phyloP scores from a whole-genome alignment of 2,113 vertebrate genomes.

The Campylomormyrus tamandua region DNA sequence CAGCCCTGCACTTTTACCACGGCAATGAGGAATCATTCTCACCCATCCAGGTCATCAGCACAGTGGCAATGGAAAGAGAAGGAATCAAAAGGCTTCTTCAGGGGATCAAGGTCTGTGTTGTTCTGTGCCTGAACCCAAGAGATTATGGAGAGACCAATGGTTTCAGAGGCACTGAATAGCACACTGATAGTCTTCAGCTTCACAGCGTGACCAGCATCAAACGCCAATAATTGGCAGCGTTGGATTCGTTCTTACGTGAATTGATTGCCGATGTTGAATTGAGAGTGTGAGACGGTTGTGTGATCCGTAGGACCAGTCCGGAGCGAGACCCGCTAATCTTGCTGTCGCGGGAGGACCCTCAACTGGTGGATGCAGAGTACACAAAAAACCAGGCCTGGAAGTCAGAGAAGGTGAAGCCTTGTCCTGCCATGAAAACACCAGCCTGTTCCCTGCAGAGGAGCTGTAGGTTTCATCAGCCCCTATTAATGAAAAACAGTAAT shows the following conservation, averaged over 20 bases:
- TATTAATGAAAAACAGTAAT: not conserved
- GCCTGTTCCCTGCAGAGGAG: not conserved
- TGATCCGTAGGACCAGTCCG: slow-evolving; percentile 73
- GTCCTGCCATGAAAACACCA: not conserved
- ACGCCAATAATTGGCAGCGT: not conserved
- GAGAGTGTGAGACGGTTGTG: not conserved
- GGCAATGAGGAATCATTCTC: slow-evolving; percentile 12
- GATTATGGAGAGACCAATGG: not conserved
- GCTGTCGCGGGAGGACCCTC: slow-evolving; percentile 79
- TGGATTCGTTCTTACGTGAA: not conserved
- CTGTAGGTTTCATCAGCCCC: not conserved
- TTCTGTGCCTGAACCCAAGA: not conserved
- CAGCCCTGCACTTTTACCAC: not conserved
- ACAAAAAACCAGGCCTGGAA: slow-evolving; percentile 99
- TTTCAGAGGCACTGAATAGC: not conserved
- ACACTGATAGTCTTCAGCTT: not conserved
- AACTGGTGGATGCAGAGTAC: slow-evolving; percentile 90
- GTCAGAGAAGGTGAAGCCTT: slow-evolving; percentile 77
- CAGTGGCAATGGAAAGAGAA: slow-evolving; percentile 92
- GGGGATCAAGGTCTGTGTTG: slow-evolving; percentile 82
- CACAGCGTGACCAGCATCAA: not conserved
- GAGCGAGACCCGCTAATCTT: slow-evolving; percentile 93
- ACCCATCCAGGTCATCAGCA: slow-evolving; percentile 69
- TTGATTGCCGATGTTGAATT: not conserved
- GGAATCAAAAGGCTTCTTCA: slow-evolving; percentile 82